Evolutionary conservation across 2,113 vertebrate genomes (phyloP).

Genomic region (Epinephelus lanceolatus): DNA sequence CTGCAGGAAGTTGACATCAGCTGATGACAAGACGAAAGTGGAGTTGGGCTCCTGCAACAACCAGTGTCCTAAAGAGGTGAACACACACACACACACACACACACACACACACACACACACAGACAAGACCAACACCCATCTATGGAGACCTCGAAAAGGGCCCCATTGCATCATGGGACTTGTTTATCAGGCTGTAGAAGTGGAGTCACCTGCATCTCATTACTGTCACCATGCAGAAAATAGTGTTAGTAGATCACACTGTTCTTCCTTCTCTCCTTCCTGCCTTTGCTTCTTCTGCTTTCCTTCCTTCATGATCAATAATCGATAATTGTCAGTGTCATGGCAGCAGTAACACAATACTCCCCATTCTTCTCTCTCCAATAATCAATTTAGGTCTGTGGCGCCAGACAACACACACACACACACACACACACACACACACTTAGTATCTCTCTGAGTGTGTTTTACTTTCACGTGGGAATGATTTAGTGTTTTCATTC

Average conservation of each 20-base stretch:
- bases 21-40: constrained; percentile 84
- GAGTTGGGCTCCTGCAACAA: constrained; percentile 91
- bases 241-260: not conserved
- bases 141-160: not conserved
- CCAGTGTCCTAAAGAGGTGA: constrained; percentile 97
- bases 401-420: constrained; percentile 12
- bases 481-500: constrained; percentile 42
- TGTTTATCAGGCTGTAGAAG: constrained; percentile 23
- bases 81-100: constrained; percentile 21
- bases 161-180: constrained; percentile 30
- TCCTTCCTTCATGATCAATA: not conserved
- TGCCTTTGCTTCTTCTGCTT: too few species aligned
- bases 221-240: not conserved
- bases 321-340: not conserved
- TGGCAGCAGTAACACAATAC: not conserved
- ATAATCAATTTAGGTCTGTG: constrained; percentile 14
- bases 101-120: constrained; percentile 48
- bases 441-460: not conserved
- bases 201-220: constrained; percentile 22
- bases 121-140: not conserved
- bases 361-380: not conserved
- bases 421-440: not conserved
- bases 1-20: constrained; percentile 87
- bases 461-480: constrained; percentile 56
- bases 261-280: not conserved